These are phyloP conservation scores for Iselma pallidipennis DNA, from an alignment of 2,888 invertebrate species.

Conservation along the genomic window DNA sequence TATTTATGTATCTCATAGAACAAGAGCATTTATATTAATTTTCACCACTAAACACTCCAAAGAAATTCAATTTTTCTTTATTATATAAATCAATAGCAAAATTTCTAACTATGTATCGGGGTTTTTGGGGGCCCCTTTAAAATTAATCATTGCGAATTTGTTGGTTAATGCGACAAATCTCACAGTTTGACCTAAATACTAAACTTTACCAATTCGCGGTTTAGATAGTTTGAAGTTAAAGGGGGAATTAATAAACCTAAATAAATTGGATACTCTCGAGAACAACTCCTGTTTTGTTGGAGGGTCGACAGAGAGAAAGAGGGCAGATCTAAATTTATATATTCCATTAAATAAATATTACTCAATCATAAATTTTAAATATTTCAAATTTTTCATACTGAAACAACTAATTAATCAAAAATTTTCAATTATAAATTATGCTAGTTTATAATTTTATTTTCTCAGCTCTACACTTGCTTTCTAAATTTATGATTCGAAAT, in stretches of 20 bases:
- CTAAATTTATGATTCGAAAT: not conserved
- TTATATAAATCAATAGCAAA: too few species aligned
- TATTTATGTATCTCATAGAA: not conserved
- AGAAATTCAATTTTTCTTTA: too few species aligned
- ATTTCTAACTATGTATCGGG: too few species aligned
- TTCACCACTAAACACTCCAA: too few species aligned
- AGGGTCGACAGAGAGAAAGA: too few species aligned
- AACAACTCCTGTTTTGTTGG: too few species aligned
- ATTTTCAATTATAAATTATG: too few species aligned
- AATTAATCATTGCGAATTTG: slow-evolving; percentile 2
- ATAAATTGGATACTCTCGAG: not conserved
- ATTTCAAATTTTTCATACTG: not conserved
- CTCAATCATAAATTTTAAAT: too few species aligned
- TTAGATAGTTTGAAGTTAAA: slow-evolving; percentile 5
- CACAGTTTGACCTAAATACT: slow-evolving; percentile 6
- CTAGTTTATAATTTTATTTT: too few species aligned
- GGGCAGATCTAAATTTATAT: too few species aligned
- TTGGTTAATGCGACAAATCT: slow-evolving; percentile 5
- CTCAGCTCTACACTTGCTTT: not conserved
- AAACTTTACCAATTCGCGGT: slow-evolving; percentile 3
- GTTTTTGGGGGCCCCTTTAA: not conserved
- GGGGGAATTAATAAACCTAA: slow-evolving; percentile 6
- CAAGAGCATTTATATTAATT: not conserved
- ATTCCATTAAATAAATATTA: too few species aligned
- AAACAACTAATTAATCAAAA: too few species aligned